Base-by-base conservation (phyloP, 2,888 invertebrate species). In the Drosophila fulvimacula region DNA sequence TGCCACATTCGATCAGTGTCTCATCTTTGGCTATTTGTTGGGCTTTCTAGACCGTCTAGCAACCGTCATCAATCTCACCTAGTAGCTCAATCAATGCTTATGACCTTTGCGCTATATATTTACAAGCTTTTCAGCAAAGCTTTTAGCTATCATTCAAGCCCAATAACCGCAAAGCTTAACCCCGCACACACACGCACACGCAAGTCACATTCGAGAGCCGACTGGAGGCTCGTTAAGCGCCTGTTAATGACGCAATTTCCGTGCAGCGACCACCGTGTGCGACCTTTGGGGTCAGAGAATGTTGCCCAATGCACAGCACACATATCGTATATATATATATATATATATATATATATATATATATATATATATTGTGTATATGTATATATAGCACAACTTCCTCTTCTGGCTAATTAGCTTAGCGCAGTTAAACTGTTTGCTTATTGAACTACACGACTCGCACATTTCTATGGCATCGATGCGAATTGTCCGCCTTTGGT, bases 161-260 rank as follows among this genome's bases (percentile, higher is more conserved):
- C 17, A 46, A 41, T 51, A 73, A 61, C 75, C 79, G 64, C 75
- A 68, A 48, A 78, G 76, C 79, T 76, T 76, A 76, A 76, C 79
- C 76, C 65, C 72, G 56, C 63, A 42, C 41, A 24, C 42, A 21
- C 42, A n/a, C 13, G 30, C 67, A 34, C 34, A n/a, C 24, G 13
- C 11, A 19, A 32, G 19, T 49, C 41, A 44, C 36, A 55, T 19
- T 17, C 27, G 10, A 51, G 41, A 41, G 24, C 44, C 56, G 44
- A 36, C 38, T 52, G 38, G 21, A 46, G 51, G 65, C 57, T 60
- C 61, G 64, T 81, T 77, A 78, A 88, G 83, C 81, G 81, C 52
- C 83, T 73, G 88, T 81, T 83, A 88, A 83, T 88, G 83, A 83
- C 88, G 83, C 88, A 73, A 83, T 88, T 83, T 88, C 86, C 88